Evolutionary conservation across 2,797 vertebrate genomes (phyloP), one percentile per base, ranked within the genome.

Genomic region (Scarus forsteni): DNA sequence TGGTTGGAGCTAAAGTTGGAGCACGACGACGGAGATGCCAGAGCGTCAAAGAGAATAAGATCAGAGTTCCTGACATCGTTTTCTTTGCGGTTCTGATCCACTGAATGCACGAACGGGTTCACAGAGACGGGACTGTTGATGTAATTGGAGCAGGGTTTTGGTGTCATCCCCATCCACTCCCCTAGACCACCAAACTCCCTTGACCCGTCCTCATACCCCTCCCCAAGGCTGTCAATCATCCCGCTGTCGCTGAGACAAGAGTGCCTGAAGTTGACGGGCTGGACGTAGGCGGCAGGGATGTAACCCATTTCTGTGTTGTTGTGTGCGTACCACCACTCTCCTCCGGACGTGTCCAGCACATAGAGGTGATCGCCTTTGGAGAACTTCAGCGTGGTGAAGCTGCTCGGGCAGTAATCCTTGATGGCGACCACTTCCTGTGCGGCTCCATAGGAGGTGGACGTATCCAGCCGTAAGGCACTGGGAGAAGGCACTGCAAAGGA

Each of bases 291-390:
- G 0, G 98, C 94, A 0, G 98, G 98, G 83, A 99, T 99, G 88
- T 99, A 99, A 7, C 98, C 98, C 96, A 99, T 99, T 80, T 99
- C 98, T 0, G 91, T 98, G 88, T 97, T 98, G 90, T 99, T 99
- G 94, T 99, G 98, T 0, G 98, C 98, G 0, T 99, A 99, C 98
- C 98, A 99, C 98, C 98, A 99, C 73, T 99, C 97, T 0, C 96
- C 96, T 1, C 97, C 97, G 0, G 97, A 99, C 0, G 96, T 94
- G 92, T 99, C 98, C 90, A 99, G 77, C 70, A 99, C 97, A 0
- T 96, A 98, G 1, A 99, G 95, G 45, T 91, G 96, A 81, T 99
- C 98, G 0, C 98, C 98, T 91, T 97, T 98, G 86, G 95, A 97
- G 92, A 99, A 99, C 84, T 95, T 97, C 42, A 99, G 84, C 0